A percentile compares a stretch with the other conserved stretches of the same genome.
Conservation (phyloP, 1,140 invertebrate species). For the Leptestheria dahalacensis region DNA sequence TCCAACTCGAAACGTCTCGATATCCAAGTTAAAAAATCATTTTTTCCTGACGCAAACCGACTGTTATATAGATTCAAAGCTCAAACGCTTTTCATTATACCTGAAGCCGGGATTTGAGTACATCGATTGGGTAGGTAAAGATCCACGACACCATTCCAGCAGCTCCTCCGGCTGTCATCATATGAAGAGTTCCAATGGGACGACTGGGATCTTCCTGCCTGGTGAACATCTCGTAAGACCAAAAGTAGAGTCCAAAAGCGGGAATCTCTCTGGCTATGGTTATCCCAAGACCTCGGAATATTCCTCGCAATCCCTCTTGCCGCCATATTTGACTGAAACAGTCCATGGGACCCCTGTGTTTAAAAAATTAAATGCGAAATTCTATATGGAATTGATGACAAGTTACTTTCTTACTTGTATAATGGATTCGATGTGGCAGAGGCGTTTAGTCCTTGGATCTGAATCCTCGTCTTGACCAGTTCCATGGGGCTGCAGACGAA, state of each 20-base stretch:
- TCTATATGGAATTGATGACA: too few relatives aligned
- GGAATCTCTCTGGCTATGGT: slow-evolving; percentile 53
- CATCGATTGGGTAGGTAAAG: slow-evolving; percentile 70
- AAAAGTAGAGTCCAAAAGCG: slow-evolving; percentile 47
- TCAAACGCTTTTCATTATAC: slow-evolving; percentile 42
- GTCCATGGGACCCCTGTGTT: slow-evolving; percentile 38
- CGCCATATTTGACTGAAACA: slow-evolving; percentile 46
- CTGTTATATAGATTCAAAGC: not conserved
- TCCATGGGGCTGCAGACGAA: slow-evolving; percentile 73
- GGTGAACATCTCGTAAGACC: slow-evolving; percentile 52
- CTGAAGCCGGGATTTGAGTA: slow-evolving; percentile 76
- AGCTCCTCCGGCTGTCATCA: slow-evolving; percentile 60
- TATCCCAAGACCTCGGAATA: slow-evolving; percentile 56
- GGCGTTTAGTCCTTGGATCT: slow-evolving; percentile 33
- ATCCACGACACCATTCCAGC: slow-evolving; percentile 76
- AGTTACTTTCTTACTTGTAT: slow-evolving; percentile 9
- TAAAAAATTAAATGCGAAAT: too few relatives aligned
- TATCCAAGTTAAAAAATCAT: too few relatives aligned
- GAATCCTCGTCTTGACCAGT: slow-evolving; percentile 67
- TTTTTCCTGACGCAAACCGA: too few relatives aligned
- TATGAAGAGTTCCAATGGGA: slow-evolving; percentile 32
- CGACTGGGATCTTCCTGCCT: slow-evolving; percentile 16
- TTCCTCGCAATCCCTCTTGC: slow-evolving; percentile 44
- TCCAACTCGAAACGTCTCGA: too few relatives aligned
- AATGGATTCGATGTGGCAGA: not conserved